Base-by-base conservation (phyloP, 2,797 vertebrate genomes). In the Leptoclinus maculatus region DNA sequence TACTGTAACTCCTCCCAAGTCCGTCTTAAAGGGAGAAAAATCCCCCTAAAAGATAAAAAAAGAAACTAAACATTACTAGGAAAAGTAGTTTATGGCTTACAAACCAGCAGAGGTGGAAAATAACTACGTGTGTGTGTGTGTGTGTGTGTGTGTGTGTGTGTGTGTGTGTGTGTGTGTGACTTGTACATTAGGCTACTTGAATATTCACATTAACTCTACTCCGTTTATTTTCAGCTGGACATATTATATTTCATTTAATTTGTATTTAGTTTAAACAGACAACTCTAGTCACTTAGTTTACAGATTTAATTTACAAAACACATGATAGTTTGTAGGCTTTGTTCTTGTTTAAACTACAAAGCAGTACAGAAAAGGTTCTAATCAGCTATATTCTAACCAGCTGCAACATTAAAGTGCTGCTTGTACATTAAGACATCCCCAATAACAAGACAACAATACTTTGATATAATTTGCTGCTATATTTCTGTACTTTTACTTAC, bases 1-100 rank as follows among this genome's bases (percentile, higher is more conserved):
- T 41, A 4, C 54, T 21, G 41, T 77, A 74, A 88, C 93, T 92
- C 93, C 93, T 83, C 94, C 94, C 93, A 84, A 9, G 1, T 4
- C 47, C 29, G 62, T 23, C 87, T 89, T 89, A 92, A 91, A 90
- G 80, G 78, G 65, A 36, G 74, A 88, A 82, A 82, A 64, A 25
- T 8, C 27, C 39, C 66, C 36, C 17, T 6, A 8, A 66, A 60
- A 70, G 12, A 10, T 4, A 9, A 29, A 54, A 45, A 17, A 17
- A 45, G 11, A 56, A 53, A 32, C 4, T 7, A 39, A 67, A 60
- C 51, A 49, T 6, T 58, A 13, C 14, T 17, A 51, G 66, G 47
- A 63, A 65, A 58, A 34, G 9, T 16, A 32, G 12, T 5, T 0
- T 9, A 4, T 59, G 19, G 29, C 2, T 25, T 38, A 23, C 4